phyloP scores from a whole-genome alignment of 23 tunicate species.

The Phallusia fumigata region DNA sequence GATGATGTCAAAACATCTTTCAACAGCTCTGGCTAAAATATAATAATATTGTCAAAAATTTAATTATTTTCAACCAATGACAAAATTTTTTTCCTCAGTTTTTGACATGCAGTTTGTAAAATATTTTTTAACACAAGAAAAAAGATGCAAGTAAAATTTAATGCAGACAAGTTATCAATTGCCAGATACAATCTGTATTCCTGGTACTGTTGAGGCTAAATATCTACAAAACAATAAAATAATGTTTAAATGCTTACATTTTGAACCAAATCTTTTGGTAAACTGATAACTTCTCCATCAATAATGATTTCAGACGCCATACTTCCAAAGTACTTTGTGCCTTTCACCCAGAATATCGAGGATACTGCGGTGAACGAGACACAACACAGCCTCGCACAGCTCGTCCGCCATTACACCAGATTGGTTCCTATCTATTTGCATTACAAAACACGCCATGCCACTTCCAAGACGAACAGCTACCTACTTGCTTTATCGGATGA shows the following conservation, averaged over 20 bases:
- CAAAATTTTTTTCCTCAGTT: too few relatives aligned
- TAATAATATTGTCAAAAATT: neutral
- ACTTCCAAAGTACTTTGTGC: neutral
- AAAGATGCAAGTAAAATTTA: too few relatives aligned
- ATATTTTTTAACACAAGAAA: too few relatives aligned
- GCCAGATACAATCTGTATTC: too few relatives aligned
- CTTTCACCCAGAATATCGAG: neutral
- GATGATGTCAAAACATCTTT: neutral
- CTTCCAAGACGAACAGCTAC: neutral
- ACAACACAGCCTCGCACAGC: neutral
- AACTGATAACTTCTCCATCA: conserved; percentile 34
- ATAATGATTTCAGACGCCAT: conserved; percentile 23
- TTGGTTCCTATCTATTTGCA: neutral
- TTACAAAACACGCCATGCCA: conserved; percentile 13
- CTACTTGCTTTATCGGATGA: neutral
- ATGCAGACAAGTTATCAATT: too few relatives aligned
- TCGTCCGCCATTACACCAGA: neutral
- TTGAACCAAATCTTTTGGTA: conserved; percentile 14
- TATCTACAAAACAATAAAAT: neutral
- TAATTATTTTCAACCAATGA: too few relatives aligned
- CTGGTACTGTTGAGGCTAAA: too few relatives aligned
- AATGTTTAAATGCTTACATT: conserved; percentile 15
- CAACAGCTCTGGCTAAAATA: neutral
- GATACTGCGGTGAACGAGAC: neutral
- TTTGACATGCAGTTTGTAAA: too few relatives aligned